Conservation (phyloP, 2,797 vertebrate genomes). For the Xenentodon cancila region DNA sequence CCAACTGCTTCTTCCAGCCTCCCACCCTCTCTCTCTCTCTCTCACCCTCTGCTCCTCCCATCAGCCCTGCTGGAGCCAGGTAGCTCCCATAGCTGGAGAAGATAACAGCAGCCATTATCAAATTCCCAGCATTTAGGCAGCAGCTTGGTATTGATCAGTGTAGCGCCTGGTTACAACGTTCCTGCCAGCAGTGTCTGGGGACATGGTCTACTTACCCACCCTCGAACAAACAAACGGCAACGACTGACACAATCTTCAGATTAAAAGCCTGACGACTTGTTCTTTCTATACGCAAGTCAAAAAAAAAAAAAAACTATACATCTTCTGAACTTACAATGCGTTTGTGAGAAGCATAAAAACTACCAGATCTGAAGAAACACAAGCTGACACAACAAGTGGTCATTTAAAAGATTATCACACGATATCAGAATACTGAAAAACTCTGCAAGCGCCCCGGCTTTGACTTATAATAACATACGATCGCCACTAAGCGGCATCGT, state of each 20-base stretch:
- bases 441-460: constrained; percentile 8
- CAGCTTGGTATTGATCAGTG: constrained; percentile 59
- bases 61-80: constrained; percentile 65
- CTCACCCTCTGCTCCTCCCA: background rate
- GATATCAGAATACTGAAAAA: constrained; percentile 43
- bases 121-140: constrained; percentile 65
- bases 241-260: rapidly evolving
- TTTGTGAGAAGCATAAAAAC: background rate
- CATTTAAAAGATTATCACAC: constrained; percentile 42
- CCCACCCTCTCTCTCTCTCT: background rate
- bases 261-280: background rate
- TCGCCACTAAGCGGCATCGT: constrained; percentile 4
- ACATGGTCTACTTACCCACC: background rate
- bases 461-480: constrained; percentile 28
- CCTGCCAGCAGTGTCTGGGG: constrained; percentile 38
- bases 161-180: constrained; percentile 37
- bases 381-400: constrained; percentile 2
- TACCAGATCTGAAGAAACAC: background rate
- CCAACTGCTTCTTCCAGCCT: constrained; percentile 3
- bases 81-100: constrained; percentile 63
- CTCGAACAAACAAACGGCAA: constrained; percentile 2
- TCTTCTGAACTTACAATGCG: background rate
- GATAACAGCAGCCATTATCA: constrained; percentile 74
- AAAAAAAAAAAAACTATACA: too few relatives aligned
- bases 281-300: background rate